Evolutionary conservation across 2,797 vertebrate species (phyloP).

Genomic region (Balearica regulorum): DNA sequence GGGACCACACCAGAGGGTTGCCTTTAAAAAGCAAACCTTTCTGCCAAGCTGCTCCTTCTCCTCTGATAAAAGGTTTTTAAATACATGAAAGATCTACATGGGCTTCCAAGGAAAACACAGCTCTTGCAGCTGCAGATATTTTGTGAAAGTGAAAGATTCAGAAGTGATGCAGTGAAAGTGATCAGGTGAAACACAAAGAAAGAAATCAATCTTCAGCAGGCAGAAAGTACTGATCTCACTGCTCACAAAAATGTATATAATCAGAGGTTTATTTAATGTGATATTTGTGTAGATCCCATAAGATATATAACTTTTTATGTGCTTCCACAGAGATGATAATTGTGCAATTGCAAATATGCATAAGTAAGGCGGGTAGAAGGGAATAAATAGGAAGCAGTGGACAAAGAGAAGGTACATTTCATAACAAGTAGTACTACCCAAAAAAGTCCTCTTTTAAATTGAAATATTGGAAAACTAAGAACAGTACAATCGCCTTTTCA

Average conservation of each 20-base stretch:
- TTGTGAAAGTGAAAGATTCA: neutral
- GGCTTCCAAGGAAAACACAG: neutral
- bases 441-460: neutral
- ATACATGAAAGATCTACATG: neutral
- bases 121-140: neutral
- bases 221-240: neutral
- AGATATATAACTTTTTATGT: neutral
- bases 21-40: neutral
- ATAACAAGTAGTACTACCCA: neutral
- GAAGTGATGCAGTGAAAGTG: neutral
- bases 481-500: neutral
- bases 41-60: neutral
- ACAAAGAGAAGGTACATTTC: neutral
- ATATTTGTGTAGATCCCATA: neutral
- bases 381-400: neutral
- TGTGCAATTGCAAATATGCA: neutral
- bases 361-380: neutral
- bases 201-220: neutral
- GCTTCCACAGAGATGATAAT: neutral
- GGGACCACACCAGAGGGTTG: rapidly evolving
- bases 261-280: neutral
- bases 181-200: neutral
- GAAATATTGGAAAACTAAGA: neutral
- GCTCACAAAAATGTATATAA: neutral
- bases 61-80: neutral